Conservation (phyloP, 2,888 invertebrate genomes). For the Ennomos erosarius region DNA sequence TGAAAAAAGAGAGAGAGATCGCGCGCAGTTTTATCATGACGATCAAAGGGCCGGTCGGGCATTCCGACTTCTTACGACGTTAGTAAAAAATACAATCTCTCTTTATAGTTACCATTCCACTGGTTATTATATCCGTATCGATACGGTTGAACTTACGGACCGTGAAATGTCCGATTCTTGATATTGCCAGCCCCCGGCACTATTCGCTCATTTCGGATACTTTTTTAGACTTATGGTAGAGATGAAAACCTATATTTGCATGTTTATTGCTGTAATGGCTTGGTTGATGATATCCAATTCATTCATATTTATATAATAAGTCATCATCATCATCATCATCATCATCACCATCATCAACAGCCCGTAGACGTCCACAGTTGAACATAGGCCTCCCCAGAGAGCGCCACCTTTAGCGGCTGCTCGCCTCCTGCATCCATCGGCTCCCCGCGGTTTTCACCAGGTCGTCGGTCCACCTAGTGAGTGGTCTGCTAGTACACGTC, state of each 20-base stretch:
- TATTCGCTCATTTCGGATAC: conserved; percentile 62
- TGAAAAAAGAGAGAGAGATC: conserved; percentile 72
- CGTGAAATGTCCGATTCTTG: conserved; percentile 79
- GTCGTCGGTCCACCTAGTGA: too few species aligned
- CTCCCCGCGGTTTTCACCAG: too few species aligned
- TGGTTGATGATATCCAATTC: conserved; percentile 20
- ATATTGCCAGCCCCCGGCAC: conserved; percentile 70
- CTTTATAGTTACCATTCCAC: conserved; percentile 85
- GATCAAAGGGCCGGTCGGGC: conserved; percentile 83
- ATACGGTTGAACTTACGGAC: conserved; percentile 79
- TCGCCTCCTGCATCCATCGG: too few species aligned
- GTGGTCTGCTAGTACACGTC: too few species aligned
- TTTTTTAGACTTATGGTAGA: conserved; percentile 50
- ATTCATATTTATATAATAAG: background rate
- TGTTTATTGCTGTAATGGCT: conserved; percentile 33
- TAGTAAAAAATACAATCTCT: conserved; percentile 85
- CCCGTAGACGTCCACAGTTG: too few species aligned
- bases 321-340: too few species aligned
- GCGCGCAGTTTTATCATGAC: conserved; percentile 81
- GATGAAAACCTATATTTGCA: conserved; percentile 32
- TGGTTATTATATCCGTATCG: conserved; percentile 84
- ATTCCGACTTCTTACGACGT: conserved; percentile 84
- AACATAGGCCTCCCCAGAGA: too few species aligned
- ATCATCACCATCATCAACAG: too few species aligned
- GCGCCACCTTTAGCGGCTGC: too few species aligned